Evolutionary conservation across 2,888 invertebrate species (phyloP), one percentile per base, ranked within the genome.

Genomic region (Tetranychus piercei): DNA sequence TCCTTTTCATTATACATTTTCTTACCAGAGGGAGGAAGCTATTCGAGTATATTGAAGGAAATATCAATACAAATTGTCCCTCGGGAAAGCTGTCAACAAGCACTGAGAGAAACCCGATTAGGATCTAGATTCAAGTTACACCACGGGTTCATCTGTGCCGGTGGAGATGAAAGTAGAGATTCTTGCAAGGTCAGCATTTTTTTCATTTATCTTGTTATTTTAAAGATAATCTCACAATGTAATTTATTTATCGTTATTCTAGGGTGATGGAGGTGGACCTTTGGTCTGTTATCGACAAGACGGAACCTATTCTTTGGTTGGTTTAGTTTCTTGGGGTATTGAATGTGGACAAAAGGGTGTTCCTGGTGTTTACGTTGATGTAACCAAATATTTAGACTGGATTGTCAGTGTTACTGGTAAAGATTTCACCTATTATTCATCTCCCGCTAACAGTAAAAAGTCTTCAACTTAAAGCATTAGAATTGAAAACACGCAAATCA

Each of bases 101-200:
- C 80, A 79, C 88, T 77, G 80, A 84, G 69, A 83, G 83, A 76
- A 85, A 87, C 81, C 85, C 87, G 82, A 85, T 85, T 76, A 82
- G 82, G 82, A 43, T 80, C 80, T 76, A 81, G 86, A 67, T 83
- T 87, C 74, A 0, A 23, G 34, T 84, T 87, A 73, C 85, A 87
- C 77, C 86, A 87, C 44, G 87, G 87, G 77, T 87, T 88, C 80
- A 86, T 88, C 0, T 92, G 92, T 79, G 89, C 88, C 69, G 80
- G 79, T 6, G 79, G 79, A 23, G 84, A 84, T 84, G 72, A 84
- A 86, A 81, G 86, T 64, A 86, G 87, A 78, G 90, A 90, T 79
- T 87, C 91, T 75, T 92, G 92, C 85, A 88, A 88, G 84, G 90
- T 89, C 81, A 80, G 80, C 79, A 20, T 34, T 44, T n/a, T 66